These are phyloP conservation scores for Brienomyrus longianalis DNA, from an alignment of 2,113 vertebrate genomes.

Conservation along the genomic window DNA sequence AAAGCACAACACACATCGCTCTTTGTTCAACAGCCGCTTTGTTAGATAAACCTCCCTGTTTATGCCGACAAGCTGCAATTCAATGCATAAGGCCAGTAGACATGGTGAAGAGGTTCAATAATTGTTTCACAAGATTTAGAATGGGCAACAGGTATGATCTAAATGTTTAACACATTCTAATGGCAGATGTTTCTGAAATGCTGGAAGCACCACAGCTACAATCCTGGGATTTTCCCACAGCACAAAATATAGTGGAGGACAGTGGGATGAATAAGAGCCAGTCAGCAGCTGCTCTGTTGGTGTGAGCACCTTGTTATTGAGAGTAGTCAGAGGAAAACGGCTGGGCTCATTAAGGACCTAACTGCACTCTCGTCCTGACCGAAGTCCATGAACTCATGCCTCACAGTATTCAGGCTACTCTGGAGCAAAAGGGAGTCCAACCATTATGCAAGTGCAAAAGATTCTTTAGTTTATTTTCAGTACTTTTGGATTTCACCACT, in stretches of 20 bases:
- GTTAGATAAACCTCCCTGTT: not conserved
- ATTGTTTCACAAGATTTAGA: not conserved
- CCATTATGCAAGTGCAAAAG: not conserved
- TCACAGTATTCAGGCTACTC: not conserved
- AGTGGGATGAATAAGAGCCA: not conserved
- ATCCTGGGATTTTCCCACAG: not conserved
- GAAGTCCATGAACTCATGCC: not conserved
- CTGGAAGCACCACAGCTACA: not conserved
- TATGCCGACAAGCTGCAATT: not conserved
- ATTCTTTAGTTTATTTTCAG: conserved; percentile 6
- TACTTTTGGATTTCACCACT: not conserved
- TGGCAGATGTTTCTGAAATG: not conserved
- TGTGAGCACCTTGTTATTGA: not conserved
- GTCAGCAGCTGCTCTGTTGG: not conserved
- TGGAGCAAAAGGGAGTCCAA: not conserved
- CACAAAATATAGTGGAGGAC: not conserved
- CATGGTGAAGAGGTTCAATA: not conserved
- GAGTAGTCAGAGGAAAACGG: not conserved
- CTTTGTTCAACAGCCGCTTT: not conserved
- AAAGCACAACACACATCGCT: not conserved
- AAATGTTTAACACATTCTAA: not conserved
- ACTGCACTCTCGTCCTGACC: not conserved
- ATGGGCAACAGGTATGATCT: not conserved
- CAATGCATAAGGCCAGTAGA: not conserved
- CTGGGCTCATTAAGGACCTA: not conserved